phyloP scores from a whole-genome alignment of 2,113 vertebrate species.

The Oplegnathus fasciatus region DNA sequence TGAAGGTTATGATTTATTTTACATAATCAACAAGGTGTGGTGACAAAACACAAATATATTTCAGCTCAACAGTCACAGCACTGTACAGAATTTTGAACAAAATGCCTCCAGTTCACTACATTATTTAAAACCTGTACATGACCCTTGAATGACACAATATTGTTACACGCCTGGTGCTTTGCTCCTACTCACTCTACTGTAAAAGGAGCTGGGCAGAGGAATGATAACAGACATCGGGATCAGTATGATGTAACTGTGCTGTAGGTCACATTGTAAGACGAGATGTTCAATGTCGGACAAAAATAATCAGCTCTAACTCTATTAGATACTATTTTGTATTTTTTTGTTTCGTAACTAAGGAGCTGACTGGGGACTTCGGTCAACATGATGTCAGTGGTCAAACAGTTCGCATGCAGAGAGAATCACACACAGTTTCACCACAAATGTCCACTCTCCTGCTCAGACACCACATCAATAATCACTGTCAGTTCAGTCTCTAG shows the following conservation, averaged over 20 bases:
- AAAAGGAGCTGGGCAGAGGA: constrained; percentile 36
- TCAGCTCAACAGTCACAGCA: too few species aligned
- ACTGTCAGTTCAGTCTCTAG: constrained; percentile 51
- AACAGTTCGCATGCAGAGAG: constrained; percentile 44
- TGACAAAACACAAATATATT: too few species aligned
- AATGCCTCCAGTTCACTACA: neutral
- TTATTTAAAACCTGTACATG: neutral
- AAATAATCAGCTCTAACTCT: constrained; percentile 37
- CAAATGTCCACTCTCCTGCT: constrained; percentile 21
- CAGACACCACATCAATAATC: constrained; percentile 69
- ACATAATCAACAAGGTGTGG: too few species aligned
- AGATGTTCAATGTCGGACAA: constrained; percentile 22
- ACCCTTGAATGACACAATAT: neutral
- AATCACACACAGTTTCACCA: constrained; percentile 32
- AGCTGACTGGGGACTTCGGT: neutral
- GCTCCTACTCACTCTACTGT: constrained; percentile 2
- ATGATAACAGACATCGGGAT: constrained; percentile 26
- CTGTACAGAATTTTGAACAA: too few species aligned
- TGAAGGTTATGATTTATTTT: too few species aligned
- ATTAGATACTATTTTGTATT: constrained; percentile 16
- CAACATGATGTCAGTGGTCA: constrained; percentile 38
- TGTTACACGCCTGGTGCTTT: neutral
- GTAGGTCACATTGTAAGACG: constrained; percentile 21
- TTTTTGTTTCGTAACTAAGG: constrained; percentile 13
- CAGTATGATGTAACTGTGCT: constrained; percentile 28